Percentiles rank a stretch among this genome's conserved stretches.
phyloP scores from a whole-genome alignment of 2,113 vertebrate genomes.

The Pygoscelis adeliae region DNA sequence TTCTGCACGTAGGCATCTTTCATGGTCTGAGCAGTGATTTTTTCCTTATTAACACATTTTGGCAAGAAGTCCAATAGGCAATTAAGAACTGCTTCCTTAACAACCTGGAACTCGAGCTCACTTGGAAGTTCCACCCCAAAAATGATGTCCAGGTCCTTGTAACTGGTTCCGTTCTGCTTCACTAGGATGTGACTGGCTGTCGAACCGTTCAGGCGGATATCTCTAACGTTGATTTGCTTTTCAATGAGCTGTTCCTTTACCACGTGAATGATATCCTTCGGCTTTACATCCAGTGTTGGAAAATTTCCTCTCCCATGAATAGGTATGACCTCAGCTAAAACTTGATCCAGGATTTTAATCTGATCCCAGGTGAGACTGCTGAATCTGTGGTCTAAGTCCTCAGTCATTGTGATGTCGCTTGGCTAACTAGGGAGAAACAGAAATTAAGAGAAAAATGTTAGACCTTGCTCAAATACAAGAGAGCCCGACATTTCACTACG shows the following conservation, averaged over 20 bases:
- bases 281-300: slow-evolving; percentile 93
- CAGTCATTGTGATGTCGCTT: slow-evolving; percentile 82
- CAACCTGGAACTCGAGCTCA: slow-evolving; percentile 90
- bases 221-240: slow-evolving; percentile 86
- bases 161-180: slow-evolving; percentile 87
- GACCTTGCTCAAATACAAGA: background rate
- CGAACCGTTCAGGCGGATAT: slow-evolving; percentile 93
- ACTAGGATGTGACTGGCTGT: slow-evolving; percentile 94
- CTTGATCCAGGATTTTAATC: slow-evolving; percentile 84
- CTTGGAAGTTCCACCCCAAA: slow-evolving; percentile 90
- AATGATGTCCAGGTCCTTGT: slow-evolving; percentile 96
- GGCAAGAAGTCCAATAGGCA: slow-evolving; percentile 90
- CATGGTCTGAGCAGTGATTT: slow-evolving; percentile 91
- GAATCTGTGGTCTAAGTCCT: slow-evolving; percentile 85
- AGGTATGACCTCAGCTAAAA: slow-evolving; percentile 89
- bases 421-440: slow-evolving; percentile 47
- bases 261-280: slow-evolving; percentile 88
- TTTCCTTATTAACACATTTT: slow-evolving; percentile 91
- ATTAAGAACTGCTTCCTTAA: slow-evolving; percentile 90
- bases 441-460: slow-evolving; percentile 24
- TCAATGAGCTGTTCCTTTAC: slow-evolving; percentile 86
- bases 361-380: slow-evolving; percentile 91
- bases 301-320: slow-evolving; percentile 96
- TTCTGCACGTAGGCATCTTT: slow-evolving; percentile 97
- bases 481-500: background rate